Conservation (phyloP, 2,888 invertebrate genomes). For the Ganaspis brasiliensis region DNA sequence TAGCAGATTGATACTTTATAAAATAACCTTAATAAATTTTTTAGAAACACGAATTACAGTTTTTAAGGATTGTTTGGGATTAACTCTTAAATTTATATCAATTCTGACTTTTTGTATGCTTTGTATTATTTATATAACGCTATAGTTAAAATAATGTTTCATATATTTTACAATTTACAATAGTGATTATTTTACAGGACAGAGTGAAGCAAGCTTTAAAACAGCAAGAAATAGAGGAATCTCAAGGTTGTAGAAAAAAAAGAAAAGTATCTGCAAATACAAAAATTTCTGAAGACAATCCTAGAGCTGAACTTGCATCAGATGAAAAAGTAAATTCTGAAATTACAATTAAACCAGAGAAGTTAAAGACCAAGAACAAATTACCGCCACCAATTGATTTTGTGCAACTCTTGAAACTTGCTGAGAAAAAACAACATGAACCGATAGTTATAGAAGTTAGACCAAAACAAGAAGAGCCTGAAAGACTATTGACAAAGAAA, state of each 20-base stretch:
- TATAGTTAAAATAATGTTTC: too few species aligned
- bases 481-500: conserved; percentile 90
- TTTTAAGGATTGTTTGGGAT: too few species aligned
- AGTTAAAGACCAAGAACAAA: conserved; percentile 84
- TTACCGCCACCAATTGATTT: conserved; percentile 91
- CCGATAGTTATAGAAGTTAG: conserved; percentile 85
- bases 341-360: conserved; percentile 80
- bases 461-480: conserved; percentile 82
- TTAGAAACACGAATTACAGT: too few species aligned
- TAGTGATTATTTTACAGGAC: conserved; percentile 81
- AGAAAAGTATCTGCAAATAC: conserved; percentile 79
- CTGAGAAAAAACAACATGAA: conserved; percentile 91
- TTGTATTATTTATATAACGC: too few species aligned
- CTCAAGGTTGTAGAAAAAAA: conserved; percentile 85
- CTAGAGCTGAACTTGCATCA: conserved; percentile 74
- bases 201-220: conserved; percentile 89
- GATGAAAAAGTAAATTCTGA: conserved; percentile 75
- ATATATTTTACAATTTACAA: too few species aligned
- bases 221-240: conserved; percentile 87
- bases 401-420: conserved; percentile 89
- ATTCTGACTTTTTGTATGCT: too few species aligned
- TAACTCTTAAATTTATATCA: too few species aligned
- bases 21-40: too few species aligned
- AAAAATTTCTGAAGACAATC: conserved; percentile 78
- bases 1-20: too few species aligned